Conservation (phyloP, 1,140 invertebrate species). For the Trissolcus basalis region DNA sequence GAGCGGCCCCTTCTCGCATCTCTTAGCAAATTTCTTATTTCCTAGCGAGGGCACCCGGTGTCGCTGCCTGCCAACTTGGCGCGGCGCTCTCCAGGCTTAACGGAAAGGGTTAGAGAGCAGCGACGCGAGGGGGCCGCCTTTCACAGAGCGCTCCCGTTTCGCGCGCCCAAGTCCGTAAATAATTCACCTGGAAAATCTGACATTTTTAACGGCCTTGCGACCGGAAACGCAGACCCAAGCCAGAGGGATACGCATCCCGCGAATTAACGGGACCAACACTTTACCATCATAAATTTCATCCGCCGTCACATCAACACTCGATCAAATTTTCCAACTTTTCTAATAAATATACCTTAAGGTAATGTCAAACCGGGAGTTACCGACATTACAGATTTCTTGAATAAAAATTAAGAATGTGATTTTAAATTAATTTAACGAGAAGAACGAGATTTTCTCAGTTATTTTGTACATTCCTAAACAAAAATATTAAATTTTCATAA, state of each 20-base stretch:
- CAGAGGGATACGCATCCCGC: constrained; percentile 36
- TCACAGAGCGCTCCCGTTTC: constrained; percentile 65
- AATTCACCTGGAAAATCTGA: constrained; percentile 70
- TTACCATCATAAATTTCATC: neutral
- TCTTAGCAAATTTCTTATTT: constrained; percentile 75
- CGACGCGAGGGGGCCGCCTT: constrained; percentile 49
- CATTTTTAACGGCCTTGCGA: constrained; percentile 60
- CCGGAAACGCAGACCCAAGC: constrained; percentile 39
- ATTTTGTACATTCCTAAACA: too few species aligned
- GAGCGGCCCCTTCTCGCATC: constrained; percentile 44
- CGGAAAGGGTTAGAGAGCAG: constrained; percentile 72
- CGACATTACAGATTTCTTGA: too few species aligned
- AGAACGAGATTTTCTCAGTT: too few species aligned
- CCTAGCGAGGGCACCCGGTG: constrained; percentile 65
- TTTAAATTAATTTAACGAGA: too few species aligned
- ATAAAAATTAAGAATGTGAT: too few species aligned
- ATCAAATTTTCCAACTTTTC: neutral
- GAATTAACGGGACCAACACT: constrained; percentile 37
- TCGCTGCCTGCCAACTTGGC: constrained; percentile 60
- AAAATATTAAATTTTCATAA: too few species aligned
- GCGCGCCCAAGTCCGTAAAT: constrained; percentile 61
- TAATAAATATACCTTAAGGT: too few species aligned
- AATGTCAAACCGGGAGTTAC: too few species aligned
- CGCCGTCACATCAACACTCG: neutral
- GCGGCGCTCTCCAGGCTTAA: constrained; percentile 38